Conservation (phyloP, 2,888 invertebrate species). For the Troilus luridus region DNA sequence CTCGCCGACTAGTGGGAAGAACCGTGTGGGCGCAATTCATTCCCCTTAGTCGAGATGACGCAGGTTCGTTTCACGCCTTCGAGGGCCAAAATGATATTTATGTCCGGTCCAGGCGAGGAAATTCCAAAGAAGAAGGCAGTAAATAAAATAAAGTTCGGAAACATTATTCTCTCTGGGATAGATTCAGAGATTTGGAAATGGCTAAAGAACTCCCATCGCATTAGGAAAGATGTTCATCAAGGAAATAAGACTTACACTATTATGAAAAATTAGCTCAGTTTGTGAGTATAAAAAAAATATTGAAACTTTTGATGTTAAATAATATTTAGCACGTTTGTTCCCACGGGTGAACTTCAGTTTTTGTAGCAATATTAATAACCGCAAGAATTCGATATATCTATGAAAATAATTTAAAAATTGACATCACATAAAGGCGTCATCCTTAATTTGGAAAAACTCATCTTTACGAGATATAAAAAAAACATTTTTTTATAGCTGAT, state of each 20-base stretch:
- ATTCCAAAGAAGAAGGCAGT: background rate
- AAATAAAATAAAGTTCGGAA: background rate
- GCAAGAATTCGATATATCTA: no score
- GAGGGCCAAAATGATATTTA: constrained; percentile 14
- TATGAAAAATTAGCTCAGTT: background rate
- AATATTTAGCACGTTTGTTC: no score
- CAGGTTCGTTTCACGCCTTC: constrained; percentile 28
- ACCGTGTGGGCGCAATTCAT: background rate
- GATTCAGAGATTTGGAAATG: background rate
- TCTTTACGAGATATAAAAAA: no score
- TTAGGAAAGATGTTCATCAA: background rate
- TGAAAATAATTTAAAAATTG: no score
- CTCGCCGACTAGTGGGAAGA: background rate
- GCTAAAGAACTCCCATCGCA: background rate
- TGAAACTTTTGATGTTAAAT: no score
- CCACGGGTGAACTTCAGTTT: no score
- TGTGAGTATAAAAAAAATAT: no score
- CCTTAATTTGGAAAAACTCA: no score
- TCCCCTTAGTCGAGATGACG: background rate
- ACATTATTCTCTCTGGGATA: background rate
- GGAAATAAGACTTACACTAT: background rate
- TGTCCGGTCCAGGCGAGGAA: background rate
- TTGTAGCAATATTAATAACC: no score
- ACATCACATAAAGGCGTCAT: no score
- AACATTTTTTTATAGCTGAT: no score